Evolutionary conservation across 2,797 vertebrate species (phyloP), one percentile per base, ranked within the genome.

Genomic region (Antrozous pallidus): DNA sequence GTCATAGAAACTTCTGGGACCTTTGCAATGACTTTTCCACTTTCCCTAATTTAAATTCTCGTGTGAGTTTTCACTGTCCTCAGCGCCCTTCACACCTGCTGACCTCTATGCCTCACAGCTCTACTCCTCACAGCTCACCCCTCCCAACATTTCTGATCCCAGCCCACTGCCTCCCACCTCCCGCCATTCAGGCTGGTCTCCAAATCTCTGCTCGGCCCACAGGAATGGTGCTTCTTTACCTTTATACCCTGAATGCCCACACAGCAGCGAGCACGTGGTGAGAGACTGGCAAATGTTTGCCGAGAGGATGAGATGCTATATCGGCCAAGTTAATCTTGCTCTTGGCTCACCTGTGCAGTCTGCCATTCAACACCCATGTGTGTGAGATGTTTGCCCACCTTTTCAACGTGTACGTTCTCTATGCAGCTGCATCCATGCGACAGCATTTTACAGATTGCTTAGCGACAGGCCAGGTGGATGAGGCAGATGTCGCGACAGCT

Each of bases 41-140:
- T 8, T 74, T 77, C 31, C 13, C 33, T 82, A 71, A 54, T n/a
- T 83, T 79, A 63, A n/a, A 77, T 79, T 84, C 31, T 71, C 80
- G 49, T 83, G 31, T 5, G 87, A 47, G 14, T 61, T 93, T 77
- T 83, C 26, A 40, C 33, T 85, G 6, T 49, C 0, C 17, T 87
- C 11, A 45, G 31, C 45, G 13, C 24, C 54, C 47, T 75, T 45
- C 20, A 63, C n/a, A 78, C 2, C 2, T 65, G 40, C 20, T 38
- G 56, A 54, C 20, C 13, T 33, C 28, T 28, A 10, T 9, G 12
- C 40, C 9, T 91, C 33, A 81, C 3, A 51, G 71, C 8, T 93
- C 58, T 33, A 45, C 3, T 6, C n/a, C 16, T 90, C 10, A 54
- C 8, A 49, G 56, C 1, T 83, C 28, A 65, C 56, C 4, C 28